Base-by-base conservation (phyloP, 2,113 vertebrate species). In the Corythoichthys haematopterus region DNA sequence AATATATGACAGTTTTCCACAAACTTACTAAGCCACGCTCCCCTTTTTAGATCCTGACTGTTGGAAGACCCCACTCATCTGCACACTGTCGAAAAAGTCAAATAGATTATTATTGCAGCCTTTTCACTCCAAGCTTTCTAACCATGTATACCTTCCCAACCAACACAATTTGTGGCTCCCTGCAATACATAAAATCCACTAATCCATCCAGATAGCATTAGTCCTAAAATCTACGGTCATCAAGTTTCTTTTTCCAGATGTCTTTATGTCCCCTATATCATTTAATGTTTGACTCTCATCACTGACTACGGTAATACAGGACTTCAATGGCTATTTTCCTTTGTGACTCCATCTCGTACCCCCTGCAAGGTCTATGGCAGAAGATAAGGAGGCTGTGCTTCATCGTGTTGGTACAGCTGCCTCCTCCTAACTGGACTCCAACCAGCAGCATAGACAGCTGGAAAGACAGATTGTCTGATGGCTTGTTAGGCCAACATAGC, bases 401-500 rank as follows among this genome's bases (percentile, higher is more conserved):
- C 47, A 37, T 47, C 72, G 10, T 91, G 88, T 91, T 91, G 81
- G 80, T 89, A 66, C 89, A 91, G 90, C 89, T 91, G 89, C 85
- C 79, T 83, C 64, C 68, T 79, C 63, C 65, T 78, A 77, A 80
- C 68, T 57, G 46, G 78, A 62, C 77, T 79, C 68, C 73, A 70
- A 83, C 78, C 84, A 81, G 79, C 81, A 80, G 85, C 80, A 81
- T 47, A 14, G 87, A 88, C 88, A 91, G 91, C 89, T 89, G 89
- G 86, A 88, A 71, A 76, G 80, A 86, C 70, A 76, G 77, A 79
- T 81, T 84, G 82, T 83, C 81, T 15, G 13, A 33, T 79, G 73
- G 68, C 79, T 79, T 79, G 72, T 75, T 74, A 64, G 80, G 78
- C 71, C 74, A 73, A 67, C 78, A 75, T 68, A 74, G 76, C 72